A percentile compares a stretch with the other conserved stretches of the same genome.
Evolutionary conservation across 2,113 vertebrate genomes (phyloP).

Genomic region (Orientallactaga bullata): DNA sequence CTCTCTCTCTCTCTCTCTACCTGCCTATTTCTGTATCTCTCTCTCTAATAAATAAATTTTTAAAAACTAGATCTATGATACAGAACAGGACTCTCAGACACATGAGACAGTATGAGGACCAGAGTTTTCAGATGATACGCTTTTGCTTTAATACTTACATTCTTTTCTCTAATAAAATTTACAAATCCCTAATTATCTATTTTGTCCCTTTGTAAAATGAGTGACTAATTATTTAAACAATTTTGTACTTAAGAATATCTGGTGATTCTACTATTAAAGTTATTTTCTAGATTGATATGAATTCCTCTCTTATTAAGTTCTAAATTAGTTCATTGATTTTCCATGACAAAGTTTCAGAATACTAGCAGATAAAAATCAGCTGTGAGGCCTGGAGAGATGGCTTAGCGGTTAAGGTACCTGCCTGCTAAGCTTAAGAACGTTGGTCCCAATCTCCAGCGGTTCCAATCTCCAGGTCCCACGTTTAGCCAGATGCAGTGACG

Average conservation of each 20-base stretch:
- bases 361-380: not conserved
- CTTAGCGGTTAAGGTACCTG: too few relatives aligned
- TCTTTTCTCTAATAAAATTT: not conserved
- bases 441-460: too few relatives aligned
- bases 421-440: too few relatives aligned
- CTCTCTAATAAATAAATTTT: too few relatives aligned
- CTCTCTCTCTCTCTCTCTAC: too few relatives aligned
- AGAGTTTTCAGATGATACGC: not conserved
- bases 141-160: not conserved
- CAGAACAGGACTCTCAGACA: not conserved
- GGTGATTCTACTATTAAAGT: not conserved
- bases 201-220: not conserved
- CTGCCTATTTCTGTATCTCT: too few relatives aligned
- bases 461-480: too few relatives aligned
- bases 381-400: too few relatives aligned
- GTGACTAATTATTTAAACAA: not conserved
- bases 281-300: not conserved
- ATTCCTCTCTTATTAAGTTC: not conserved
- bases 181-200: not conserved
- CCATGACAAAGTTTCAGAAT: not conserved
- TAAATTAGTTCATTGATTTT: slow-evolving; percentile 11
- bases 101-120: not conserved
- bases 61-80: not conserved
- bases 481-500: too few relatives aligned
- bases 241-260: not conserved